Percentiles rank a stretch among this genome's conserved stretches.
Evolutionary conservation across 2,888 invertebrate species (phyloP).

Genomic region (Spisula solida): DNA sequence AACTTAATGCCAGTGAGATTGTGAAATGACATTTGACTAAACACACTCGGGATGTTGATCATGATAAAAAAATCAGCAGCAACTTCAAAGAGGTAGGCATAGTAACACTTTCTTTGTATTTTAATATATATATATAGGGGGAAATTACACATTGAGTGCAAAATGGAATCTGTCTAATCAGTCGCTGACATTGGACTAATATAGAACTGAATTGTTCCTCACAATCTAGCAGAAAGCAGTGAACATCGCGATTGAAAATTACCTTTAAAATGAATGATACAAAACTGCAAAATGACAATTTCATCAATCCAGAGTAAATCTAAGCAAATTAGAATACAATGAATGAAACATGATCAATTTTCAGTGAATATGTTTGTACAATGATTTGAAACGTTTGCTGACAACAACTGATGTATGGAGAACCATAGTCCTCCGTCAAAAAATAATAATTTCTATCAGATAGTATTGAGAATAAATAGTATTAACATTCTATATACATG

Average conservation of each 20-base stretch:
- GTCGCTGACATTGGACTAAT: too few relatives aligned
- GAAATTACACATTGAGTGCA: not conserved
- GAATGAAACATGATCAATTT: constrained; percentile 2
- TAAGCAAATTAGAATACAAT: not conserved
- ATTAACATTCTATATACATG: constrained; percentile 21
- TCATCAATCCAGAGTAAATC: too few relatives aligned
- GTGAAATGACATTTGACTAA: not conserved
- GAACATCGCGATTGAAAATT: too few relatives aligned
- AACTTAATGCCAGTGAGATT: not conserved
- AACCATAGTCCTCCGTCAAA: not conserved
- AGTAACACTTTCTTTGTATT: not conserved
- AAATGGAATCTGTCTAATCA: not conserved
- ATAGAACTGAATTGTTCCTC: too few relatives aligned
- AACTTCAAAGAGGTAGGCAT: constrained; percentile 3
- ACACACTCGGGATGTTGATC: not conserved
- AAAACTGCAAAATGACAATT: too few relatives aligned
- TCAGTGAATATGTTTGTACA: not conserved
- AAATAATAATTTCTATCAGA: constrained; percentile 4
- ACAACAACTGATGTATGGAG: not conserved
- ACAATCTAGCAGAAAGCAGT: too few relatives aligned
- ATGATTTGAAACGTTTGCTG: not conserved
- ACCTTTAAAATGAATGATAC: too few relatives aligned
- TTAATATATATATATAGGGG: not conserved
- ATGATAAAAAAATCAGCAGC: constrained; percentile 16
- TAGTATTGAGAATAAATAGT: constrained; percentile 6